Percentiles rank a stretch among this genome's conserved stretches.
phyloP scores from a whole-genome alignment of 2,113 vertebrate species.

The Sylvilagus bachmani region DNA sequence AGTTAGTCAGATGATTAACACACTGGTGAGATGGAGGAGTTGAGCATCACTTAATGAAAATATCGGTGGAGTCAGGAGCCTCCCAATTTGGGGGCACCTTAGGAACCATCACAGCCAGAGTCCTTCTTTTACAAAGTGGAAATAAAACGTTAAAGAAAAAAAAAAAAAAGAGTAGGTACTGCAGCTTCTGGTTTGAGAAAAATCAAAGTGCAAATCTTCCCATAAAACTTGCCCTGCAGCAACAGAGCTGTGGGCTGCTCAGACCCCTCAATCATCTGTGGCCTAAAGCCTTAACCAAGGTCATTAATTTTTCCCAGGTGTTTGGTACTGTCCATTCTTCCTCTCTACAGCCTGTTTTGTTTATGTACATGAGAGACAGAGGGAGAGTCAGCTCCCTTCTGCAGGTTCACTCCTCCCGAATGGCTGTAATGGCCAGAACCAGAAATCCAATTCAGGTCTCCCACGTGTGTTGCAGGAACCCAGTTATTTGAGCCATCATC shows the following conservation, averaged over 20 bases:
- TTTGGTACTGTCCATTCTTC: neutral
- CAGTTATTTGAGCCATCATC: no score
- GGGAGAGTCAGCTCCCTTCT: no score
- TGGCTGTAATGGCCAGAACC: no score
- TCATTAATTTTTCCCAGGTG: neutral
- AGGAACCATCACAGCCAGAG: neutral
- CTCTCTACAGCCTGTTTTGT: no score
- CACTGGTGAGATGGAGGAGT: slow-evolving; percentile 20
- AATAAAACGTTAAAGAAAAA: neutral
- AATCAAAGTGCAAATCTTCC: neutral
- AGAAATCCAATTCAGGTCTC: no score
- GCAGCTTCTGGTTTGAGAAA: neutral
- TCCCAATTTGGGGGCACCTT: neutral
- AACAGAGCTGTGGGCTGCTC: neutral
- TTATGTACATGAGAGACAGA: no score
- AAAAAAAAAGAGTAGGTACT: neutral
- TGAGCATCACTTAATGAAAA: slow-evolving; percentile 47
- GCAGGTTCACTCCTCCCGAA: no score
- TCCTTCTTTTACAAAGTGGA: slow-evolving; percentile 36
- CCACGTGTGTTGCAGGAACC: no score
- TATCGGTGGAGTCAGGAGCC: slow-evolving; percentile 30
- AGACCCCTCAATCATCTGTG: neutral
- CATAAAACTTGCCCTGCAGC: neutral
- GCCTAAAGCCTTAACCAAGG: neutral
- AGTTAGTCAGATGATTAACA: slow-evolving; percentile 74